Base-by-base conservation (phyloP, 1,140 invertebrate genomes). In the Fopius arisanus region DNA sequence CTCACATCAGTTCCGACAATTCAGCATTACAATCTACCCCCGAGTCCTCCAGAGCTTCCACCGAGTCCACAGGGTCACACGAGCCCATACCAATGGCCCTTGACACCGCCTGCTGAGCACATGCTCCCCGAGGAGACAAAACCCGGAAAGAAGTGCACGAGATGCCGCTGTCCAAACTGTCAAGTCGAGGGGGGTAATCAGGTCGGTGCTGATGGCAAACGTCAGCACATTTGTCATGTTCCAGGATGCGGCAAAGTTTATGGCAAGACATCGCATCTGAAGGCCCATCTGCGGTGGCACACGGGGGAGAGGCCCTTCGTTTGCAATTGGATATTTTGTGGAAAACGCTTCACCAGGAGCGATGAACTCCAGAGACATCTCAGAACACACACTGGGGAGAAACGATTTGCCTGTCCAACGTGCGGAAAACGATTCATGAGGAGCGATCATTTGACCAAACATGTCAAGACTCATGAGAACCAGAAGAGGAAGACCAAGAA, bases 231-330 rank as follows among this genome's bases (percentile, higher is more conserved):
- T 14, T 98, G 97, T 84, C 96, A 98, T 86, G 92, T 96, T 28
- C 91, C 94, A 3, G 95, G 95, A n/a, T 98, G 97, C 86, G 93
- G 92, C 70, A 97, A 97, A 84, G 92, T 96, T 9, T 98, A 97
- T 81, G 95, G 95, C 0, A 97, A 97, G 83, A 97, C 96, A 0
- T 97, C 95, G 0, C 96, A 98, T 83, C 84, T 97, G 19, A 93
- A 96, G 80, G 96, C 95, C 0, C 96, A 97, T 87, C 84, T 96
- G 0, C 89, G 95, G 40, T 96, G 93, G 94, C 95, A 96, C 77
- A 93, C 92, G 0, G 95, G 94, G 0, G 94, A 96, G 80, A 86
- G 94, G 26, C 92, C 92, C 0, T 94, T 92, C 78, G 84, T 90
- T 0, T 97, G 96, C 83, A 91, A 91, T 29, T 96, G 95, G 95